Base-by-base conservation (phyloP, 2,113 vertebrate genomes). In the Antigone vipio region DNA sequence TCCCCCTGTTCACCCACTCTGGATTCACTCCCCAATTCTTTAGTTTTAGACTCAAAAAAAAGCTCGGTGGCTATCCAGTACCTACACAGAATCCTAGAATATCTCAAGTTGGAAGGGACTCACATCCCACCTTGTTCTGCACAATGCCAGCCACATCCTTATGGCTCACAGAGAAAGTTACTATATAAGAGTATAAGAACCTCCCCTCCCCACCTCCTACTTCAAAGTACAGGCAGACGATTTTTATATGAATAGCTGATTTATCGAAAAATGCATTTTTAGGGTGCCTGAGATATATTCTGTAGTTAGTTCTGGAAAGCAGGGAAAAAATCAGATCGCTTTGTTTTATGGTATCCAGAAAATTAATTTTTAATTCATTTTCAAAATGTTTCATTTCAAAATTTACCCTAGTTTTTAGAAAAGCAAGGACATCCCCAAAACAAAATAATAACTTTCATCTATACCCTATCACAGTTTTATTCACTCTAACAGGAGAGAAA, bases 141-240 rank as follows among this genome's bases (percentile, higher is more conserved):
- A 5, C 12, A 59, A 38, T 32, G 40, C 29, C 29, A 80, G 55
- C 10, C 40, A 18, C 26, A 60, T 38, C 40, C 16, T 42, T 45
- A 38, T 12, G 19, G 32, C 19, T 11, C 58, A 32, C 0, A 0
- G 22, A 60, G 9, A 38, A 55, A 5, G 9, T 22, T 60, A 38
- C 52, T 21, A 13, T 59, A 6, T 26, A 53, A 44, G 4, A 16
- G 12, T 14, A 40, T 22, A 64, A 75, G 23, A 11, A 42, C 40
- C 40, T 12, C 40, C 40, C 40, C 40, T 42, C 40, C 12, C 40
- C 40, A 11, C 40, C 21, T 76, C 8, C 18, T 81, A 47, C 12
- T 27, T 83, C 16, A 38, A 89, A 45, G 15, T 30, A 59, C 15
- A 34, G 16, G 22, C 15, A 35, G 9, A 47, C 6, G 16, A 9